A percentile compares a stretch with the other conserved stretches of the same genome.
Conservation (phyloP, 2,113 vertebrate species). For the Poecile atricapillus region DNA sequence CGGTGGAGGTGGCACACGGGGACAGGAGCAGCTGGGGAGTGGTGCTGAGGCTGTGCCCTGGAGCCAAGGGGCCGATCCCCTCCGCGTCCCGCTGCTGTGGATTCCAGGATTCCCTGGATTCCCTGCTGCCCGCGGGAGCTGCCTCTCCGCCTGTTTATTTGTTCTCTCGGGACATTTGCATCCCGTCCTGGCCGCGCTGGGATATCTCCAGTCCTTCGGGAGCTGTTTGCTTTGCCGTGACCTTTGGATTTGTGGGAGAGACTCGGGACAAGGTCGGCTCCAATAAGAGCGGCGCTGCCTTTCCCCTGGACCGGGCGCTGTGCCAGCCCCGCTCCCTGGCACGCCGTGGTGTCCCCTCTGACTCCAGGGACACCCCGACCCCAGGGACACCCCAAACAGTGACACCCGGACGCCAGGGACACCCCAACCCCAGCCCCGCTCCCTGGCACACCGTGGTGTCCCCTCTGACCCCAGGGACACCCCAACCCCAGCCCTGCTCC, state of each 20-base stretch:
- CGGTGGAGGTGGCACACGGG: not conserved
- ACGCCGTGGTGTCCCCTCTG: not conserved
- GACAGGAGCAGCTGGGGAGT: not conserved
- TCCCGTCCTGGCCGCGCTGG: not conserved
- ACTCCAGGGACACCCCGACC: not conserved
- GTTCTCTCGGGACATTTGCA: not conserved
- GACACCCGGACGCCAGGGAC: too few relatives aligned
- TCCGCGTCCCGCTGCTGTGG: not conserved
- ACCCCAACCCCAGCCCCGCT: too few relatives aligned
- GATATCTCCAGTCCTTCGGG: not conserved
- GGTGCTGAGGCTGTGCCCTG: accelerated
- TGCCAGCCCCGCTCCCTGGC: not conserved
- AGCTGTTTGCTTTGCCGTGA: not conserved
- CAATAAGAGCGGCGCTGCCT: not conserved
- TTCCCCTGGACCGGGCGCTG: not conserved
- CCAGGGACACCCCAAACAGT: too few relatives aligned
- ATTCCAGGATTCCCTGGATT: not conserved
- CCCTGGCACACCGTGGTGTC: not conserved
- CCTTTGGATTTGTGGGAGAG: not conserved
- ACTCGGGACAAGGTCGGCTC: not conserved
- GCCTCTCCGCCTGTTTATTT: not conserved
- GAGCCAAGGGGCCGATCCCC: not conserved
- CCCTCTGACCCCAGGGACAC: too few relatives aligned
- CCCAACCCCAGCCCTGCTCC: too few relatives aligned
- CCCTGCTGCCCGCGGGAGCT: not conserved